Conservation (phyloP, 2,797 vertebrate species). For the Megalops cyprinoides region DNA sequence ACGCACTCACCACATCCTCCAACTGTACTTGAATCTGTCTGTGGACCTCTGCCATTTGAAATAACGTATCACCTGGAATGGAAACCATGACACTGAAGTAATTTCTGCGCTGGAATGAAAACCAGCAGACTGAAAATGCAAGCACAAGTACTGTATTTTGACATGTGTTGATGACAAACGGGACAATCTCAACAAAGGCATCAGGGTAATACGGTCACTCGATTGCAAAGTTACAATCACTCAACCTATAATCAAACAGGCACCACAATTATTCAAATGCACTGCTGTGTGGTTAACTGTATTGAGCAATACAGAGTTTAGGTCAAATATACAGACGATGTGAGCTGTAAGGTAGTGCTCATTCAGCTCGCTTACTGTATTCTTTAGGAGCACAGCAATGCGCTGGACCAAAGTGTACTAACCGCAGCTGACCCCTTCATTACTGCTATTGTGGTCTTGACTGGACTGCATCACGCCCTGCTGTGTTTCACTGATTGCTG, state of each 20-base stretch:
- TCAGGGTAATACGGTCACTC: not conserved
- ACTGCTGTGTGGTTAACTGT: not conserved
- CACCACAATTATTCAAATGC: not conserved
- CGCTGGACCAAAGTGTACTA: constrained; percentile 9
- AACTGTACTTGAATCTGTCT: constrained; percentile 85
- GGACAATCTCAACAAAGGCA: not conserved
- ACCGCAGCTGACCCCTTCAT: not conserved
- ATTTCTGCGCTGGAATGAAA: too few relatives aligned
- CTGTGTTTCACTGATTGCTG: constrained; percentile 43
- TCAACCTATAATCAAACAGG: not conserved
- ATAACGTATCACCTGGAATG: constrained; percentile 79
- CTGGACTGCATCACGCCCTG: constrained; percentile 42
- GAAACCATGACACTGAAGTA: not conserved
- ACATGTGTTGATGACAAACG: not conserved
- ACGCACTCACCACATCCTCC: constrained; percentile 79
- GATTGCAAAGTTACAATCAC: too few relatives aligned
- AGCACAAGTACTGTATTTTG: not conserved
- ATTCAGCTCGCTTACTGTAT: not conserved
- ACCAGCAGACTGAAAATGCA: not conserved
- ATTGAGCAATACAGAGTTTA: not conserved
- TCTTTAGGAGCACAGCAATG: not conserved
- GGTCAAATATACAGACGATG: not conserved
- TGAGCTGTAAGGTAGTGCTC: not conserved
- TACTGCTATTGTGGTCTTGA: constrained; percentile 29
- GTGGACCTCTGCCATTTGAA: constrained; percentile 89